Base-by-base conservation (phyloP, 2,888 invertebrate species). In the Odontothrips loti region DNA sequence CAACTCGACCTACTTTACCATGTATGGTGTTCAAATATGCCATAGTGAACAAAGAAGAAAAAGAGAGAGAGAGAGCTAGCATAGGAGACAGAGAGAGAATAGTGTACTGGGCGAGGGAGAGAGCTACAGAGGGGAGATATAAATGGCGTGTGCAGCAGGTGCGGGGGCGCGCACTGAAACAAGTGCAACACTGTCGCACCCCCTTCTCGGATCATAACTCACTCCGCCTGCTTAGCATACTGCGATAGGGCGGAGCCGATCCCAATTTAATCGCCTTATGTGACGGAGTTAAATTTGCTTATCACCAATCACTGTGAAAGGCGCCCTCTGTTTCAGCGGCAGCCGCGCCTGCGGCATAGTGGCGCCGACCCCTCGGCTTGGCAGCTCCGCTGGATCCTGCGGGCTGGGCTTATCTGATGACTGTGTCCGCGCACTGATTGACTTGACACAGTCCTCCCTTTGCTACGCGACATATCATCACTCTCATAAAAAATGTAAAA, bases 241-340 rank as follows among this genome's bases (percentile, higher is more conserved):
- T 23, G 68, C 68, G 23, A 27, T 15, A n/a, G 58, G 58, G 58
- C 58, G 15, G 58, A 6, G 58, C 34, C 68, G 68, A 75, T 75
- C 23, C 68, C 11, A 75, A 27, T 43, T 75, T 75, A 75, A 75
- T 75, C 68, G 68, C 68, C 68, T 75, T 75, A 75, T 75, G 68
- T 75, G 68, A 75, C 68, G 68, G 68, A 75, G 68, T 75, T 75
- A 75, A 75, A 75, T 75, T 75, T 75, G 68, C 68, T 75, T 75
- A 75, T 75, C 68, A 12, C 68, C 68, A 27, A 75, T 75, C 68
- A 75, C 68, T 12, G 68, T 27, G 3, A 43, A 43, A 6, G 34
- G 34, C 34, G 23, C 27, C 23, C 27, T 75, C 27, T 75, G 23
- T 75, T 75, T 10, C 68, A 23, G 12, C 23, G 23, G 68, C 23